These are phyloP conservation scores for Schlechtendalia chinensis DNA, from an alignment of 1,140 invertebrate species.

Conservation along the genomic window DNA sequence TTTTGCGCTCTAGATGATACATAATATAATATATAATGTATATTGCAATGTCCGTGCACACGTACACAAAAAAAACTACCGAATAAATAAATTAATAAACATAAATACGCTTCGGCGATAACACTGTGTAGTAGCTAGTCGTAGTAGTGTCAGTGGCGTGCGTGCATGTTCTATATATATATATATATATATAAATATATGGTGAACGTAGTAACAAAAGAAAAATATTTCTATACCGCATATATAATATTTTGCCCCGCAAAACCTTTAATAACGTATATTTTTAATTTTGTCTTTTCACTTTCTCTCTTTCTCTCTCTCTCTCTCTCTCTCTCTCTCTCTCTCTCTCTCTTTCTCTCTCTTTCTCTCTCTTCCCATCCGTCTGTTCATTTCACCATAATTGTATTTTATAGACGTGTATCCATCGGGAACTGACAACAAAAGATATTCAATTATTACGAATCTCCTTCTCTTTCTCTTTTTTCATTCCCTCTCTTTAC, in stretches of 20 bases:
- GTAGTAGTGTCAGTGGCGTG: too few relatives aligned
- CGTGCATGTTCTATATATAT: too few relatives aligned
- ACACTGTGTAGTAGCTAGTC: too few relatives aligned
- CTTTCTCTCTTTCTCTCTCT: background rate
- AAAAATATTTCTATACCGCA: background rate
- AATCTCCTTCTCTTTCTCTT: too few relatives aligned
- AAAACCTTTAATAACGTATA: constrained; percentile 39
- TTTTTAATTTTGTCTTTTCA: constrained; percentile 9
- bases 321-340: too few relatives aligned
- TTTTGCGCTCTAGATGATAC: too few relatives aligned
- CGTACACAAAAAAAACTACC: background rate
- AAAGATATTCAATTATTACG: constrained; percentile 34
- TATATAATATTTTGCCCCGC: background rate
- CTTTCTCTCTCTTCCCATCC: too few relatives aligned
- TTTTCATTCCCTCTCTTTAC: too few relatives aligned
- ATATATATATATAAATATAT: too few relatives aligned
- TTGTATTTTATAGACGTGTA: constrained; percentile 29
- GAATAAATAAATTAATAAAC: background rate
- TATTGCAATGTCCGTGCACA: too few relatives aligned
- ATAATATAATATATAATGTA: too few relatives aligned
- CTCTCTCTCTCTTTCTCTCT: too few relatives aligned
- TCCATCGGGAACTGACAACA: constrained; percentile 37
- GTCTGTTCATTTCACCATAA: background rate
- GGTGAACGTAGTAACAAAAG: background rate
- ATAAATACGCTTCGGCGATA: background rate